Conservation (phyloP, 2,888 invertebrate species). For the Pogonocherus hispidulus region DNA sequence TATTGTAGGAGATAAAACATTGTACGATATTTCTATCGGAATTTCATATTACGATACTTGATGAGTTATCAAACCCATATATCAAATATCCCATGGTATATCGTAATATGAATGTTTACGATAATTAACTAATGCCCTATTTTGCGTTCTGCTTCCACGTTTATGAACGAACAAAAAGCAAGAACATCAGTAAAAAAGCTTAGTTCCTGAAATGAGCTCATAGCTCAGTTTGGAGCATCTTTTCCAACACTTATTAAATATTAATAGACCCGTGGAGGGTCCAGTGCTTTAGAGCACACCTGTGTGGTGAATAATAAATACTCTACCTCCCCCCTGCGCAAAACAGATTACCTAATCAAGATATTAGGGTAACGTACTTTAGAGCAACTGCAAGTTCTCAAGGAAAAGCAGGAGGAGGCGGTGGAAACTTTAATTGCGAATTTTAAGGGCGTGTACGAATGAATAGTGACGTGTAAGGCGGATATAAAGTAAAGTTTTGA, state of each 20-base stretch:
- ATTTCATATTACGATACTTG: too few species aligned
- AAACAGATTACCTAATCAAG: conserved; percentile 4
- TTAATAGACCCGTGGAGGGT: background rate
- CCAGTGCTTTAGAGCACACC: background rate
- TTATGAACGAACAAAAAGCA: too few species aligned
- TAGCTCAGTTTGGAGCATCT: too few species aligned
- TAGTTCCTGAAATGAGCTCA: too few species aligned
- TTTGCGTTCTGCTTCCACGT: too few species aligned
- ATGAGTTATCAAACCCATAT: too few species aligned
- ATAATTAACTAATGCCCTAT: too few species aligned
- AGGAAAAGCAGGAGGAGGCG: background rate
- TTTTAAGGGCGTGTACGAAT: background rate
- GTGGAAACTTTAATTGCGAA: conserved; percentile 3
- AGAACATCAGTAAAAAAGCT: too few species aligned
- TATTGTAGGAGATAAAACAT: too few species aligned
- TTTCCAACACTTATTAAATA: background rate
- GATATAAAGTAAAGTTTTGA: background rate
- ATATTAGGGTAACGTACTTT: background rate
- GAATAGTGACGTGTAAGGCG: background rate
- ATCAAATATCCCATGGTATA: too few species aligned
- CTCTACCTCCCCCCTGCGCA: background rate
- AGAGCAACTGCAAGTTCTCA: background rate
- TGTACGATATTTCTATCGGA: too few species aligned
- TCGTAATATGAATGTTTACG: too few species aligned
- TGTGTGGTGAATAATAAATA: background rate